Conservation (phyloP, 2,797 vertebrate genomes). For the Sardinella longiceps region DNA sequence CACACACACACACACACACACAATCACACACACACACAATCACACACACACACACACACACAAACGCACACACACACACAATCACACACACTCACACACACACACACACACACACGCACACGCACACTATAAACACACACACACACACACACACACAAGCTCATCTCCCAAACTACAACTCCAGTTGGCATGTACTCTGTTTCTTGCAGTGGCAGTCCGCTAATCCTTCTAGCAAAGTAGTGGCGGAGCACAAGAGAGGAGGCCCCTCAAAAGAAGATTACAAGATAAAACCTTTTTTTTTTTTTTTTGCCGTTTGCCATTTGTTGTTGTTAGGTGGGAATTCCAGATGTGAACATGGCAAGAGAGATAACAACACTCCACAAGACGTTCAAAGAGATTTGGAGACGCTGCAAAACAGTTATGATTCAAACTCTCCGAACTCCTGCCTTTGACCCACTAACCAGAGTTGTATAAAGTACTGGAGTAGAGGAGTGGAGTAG, state of each 20-base stretch:
- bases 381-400: not conserved
- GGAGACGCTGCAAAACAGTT: not conserved
- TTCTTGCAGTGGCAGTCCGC: not conserved
- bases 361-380: not conserved
- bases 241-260: not conserved
- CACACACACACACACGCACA: not conserved
- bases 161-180: not conserved
- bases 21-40: too few relatives aligned
- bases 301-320: too few relatives aligned
- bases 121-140: not conserved
- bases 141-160: not conserved
- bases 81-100: conserved; percentile 10
- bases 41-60: not conserved
- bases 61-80: not conserved
- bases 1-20: too few relatives aligned
- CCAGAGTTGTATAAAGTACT: too few relatives aligned
- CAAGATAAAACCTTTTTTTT: conserved; percentile 28
- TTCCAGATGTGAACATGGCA: conserved; percentile 25
- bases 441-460: not conserved
- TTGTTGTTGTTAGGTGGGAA: not conserved
- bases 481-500: too few relatives aligned
- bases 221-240: conserved; percentile 26
- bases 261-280: conserved; percentile 20
- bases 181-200: not conserved
- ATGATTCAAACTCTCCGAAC: not conserved